Conservation (phyloP, 2,888 invertebrate genomes). For the Ichneumoninae sp. region DNA sequence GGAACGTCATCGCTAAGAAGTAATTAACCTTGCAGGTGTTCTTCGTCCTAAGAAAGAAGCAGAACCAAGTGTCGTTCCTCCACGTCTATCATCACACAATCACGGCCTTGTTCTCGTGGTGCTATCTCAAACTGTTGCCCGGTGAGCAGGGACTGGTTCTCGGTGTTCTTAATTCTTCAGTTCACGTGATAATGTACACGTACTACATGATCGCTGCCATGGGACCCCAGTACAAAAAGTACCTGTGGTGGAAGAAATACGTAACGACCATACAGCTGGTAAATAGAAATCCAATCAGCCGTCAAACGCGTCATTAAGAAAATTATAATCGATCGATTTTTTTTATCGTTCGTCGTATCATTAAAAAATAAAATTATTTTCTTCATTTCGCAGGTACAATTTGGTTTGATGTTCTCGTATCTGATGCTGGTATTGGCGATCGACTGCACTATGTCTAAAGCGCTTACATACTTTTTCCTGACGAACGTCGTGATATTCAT, state of each 20-base stretch:
- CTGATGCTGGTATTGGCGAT: conserved; percentile 86
- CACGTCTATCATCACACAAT: conserved; percentile 87
- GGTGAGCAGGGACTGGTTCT: conserved; percentile 90
- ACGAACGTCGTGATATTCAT: conserved; percentile 86
- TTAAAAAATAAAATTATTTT: conserved; percentile 9
- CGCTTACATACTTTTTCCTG: conserved; percentile 86
- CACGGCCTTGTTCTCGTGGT: conserved; percentile 82
- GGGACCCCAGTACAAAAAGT: conserved; percentile 90
- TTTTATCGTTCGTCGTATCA: neutral
- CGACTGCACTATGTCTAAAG: conserved; percentile 86
- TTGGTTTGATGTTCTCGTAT: conserved; percentile 88
- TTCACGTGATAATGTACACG: conserved; percentile 93
- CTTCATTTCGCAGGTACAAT: conserved; percentile 86
- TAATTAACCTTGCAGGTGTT: conserved; percentile 82
- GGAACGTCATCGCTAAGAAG: neutral
- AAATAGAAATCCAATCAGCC: conserved; percentile 74
- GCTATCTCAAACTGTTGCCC: conserved; percentile 85
- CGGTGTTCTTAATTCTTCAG: conserved; percentile 90
- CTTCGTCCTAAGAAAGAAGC: conserved; percentile 87
- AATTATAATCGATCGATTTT: neutral
- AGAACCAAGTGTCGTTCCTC: conserved; percentile 86
- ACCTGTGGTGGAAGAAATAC: conserved; percentile 94
- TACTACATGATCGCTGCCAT: conserved; percentile 92
- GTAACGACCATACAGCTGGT: conserved; percentile 93
- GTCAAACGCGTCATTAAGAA: neutral